These are phyloP conservation scores for Phortica okadai DNA, from an alignment of 2,888 invertebrate genomes.

Conservation along the genomic window DNA sequence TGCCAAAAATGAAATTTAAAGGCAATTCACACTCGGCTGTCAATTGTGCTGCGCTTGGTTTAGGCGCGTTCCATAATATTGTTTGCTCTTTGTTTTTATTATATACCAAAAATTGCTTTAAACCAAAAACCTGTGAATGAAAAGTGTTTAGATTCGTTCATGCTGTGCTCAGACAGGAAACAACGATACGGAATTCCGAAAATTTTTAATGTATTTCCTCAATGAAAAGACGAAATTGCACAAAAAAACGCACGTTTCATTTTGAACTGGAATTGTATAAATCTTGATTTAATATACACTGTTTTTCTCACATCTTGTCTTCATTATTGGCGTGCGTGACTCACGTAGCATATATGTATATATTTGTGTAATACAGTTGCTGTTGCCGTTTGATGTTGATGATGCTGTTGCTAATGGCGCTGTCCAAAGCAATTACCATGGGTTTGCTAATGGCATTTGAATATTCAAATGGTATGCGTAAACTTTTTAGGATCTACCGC, in stretches of 20 bases:
- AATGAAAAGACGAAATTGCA: not conserved
- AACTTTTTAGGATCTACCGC: not conserved
- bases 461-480: conserved; percentile 6
- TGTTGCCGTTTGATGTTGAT: conserved; percentile 35
- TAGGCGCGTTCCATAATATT: conserved; percentile 57
- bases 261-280: not conserved
- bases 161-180: conserved; percentile 22
- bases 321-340: not conserved
- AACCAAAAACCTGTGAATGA: conserved; percentile 5
- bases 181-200: not conserved
- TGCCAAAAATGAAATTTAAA: conserved; percentile 47
- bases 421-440: conserved; percentile 59
- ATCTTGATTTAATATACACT: not conserved
- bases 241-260: conserved; percentile 17
- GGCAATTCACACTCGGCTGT: conserved; percentile 64
- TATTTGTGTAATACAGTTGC: conserved; percentile 25
- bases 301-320: not conserved
- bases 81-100: not conserved
- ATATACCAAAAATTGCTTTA: not conserved
- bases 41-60: conserved; percentile 66
- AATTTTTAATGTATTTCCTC: not conserved
- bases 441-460: conserved; percentile 65
- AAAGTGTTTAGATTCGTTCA: conserved; percentile 7
- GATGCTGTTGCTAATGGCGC: conserved; percentile 52
- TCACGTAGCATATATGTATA: not conserved